Evolutionary conservation across 2,888 invertebrate species (phyloP).

Genomic region (Helleia helle): DNA sequence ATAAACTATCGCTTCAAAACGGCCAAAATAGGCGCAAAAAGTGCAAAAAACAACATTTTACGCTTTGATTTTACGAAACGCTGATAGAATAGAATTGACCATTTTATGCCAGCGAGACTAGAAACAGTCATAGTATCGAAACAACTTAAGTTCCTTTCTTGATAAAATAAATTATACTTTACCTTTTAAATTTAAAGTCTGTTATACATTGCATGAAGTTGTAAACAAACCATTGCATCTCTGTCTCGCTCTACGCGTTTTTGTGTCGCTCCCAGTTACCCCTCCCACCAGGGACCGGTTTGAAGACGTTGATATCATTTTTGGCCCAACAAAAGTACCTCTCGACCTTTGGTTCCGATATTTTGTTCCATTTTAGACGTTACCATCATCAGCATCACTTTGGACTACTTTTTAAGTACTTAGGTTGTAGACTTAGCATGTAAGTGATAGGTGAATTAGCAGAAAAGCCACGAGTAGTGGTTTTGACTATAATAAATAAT

Average conservation of each 20-base stretch:
- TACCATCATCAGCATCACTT: background rate
- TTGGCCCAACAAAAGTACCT: slow-evolving; percentile 4
- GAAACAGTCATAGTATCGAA: slow-evolving; percentile 10
- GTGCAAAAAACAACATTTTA: slow-evolving; percentile 5
- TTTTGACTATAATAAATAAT: no score
- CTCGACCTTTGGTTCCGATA: slow-evolving; percentile 6
- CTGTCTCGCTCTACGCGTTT: slow-evolving; percentile 38
- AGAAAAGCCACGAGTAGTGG: no score
- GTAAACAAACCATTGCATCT: slow-evolving; percentile 20
- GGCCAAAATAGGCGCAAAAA: background rate
- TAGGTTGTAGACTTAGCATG: no score
- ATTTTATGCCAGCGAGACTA: slow-evolving; percentile 37
- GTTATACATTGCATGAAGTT: background rate
- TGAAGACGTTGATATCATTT: slow-evolving; percentile 6
- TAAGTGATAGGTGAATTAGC: no score
- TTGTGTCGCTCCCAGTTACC: slow-evolving; percentile 47
- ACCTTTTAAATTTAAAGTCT: background rate
- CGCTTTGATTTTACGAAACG: no score
- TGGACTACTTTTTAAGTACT: no score
- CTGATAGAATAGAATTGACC: slow-evolving; percentile 47
- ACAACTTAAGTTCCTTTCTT: background rate
- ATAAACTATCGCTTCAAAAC: background rate
- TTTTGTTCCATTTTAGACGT: background rate
- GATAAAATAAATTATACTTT: background rate
- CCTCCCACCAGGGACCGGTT: slow-evolving; percentile 2